Conservation (phyloP, 92 coral and sea anemone genomes). For the Pocillopora grandis region DNA sequence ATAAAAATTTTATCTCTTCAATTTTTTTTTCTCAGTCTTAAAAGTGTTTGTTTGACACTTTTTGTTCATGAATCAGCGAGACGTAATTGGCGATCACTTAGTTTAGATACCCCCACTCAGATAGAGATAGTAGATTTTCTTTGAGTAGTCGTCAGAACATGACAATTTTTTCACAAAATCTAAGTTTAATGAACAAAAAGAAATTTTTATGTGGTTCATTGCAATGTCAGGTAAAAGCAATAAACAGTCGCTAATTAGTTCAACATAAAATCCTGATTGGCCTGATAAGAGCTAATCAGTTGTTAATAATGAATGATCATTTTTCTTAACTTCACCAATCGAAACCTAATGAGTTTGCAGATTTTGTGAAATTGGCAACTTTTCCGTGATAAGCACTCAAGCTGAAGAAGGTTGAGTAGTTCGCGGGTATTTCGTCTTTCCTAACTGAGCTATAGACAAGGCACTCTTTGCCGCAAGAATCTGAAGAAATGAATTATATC, state of each 20-base stretch:
- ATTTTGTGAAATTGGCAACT: neutral
- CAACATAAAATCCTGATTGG: neutral
- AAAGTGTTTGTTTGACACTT: too few relatives aligned
- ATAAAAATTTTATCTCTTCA: too few relatives aligned
- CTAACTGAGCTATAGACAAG: constrained; percentile 46
- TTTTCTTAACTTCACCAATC: constrained; percentile 5
- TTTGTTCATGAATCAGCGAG: too few relatives aligned
- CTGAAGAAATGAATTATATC: constrained; percentile 27
- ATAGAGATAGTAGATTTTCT: too few relatives aligned
- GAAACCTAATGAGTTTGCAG: constrained; percentile 4
- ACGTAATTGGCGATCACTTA: too few relatives aligned
- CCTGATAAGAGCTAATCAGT: neutral
- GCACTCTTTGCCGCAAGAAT: constrained; percentile 52
- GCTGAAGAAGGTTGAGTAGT: constrained; percentile 16
- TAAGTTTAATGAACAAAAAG: too few relatives aligned
- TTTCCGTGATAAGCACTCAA: neutral
- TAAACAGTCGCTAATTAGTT: constrained; percentile 6
- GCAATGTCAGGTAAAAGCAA: neutral
- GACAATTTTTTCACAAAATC: too few relatives aligned
- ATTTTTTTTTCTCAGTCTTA: too few relatives aligned
- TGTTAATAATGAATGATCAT: constrained; percentile 10
- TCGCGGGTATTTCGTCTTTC: constrained; percentile 21
- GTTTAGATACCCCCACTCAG: too few relatives aligned
- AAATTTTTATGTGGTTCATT: neutral
- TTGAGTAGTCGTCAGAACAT: too few relatives aligned